Base-by-base conservation (phyloP, 2,888 invertebrate genomes). In the Drosophila mercatorum region DNA sequence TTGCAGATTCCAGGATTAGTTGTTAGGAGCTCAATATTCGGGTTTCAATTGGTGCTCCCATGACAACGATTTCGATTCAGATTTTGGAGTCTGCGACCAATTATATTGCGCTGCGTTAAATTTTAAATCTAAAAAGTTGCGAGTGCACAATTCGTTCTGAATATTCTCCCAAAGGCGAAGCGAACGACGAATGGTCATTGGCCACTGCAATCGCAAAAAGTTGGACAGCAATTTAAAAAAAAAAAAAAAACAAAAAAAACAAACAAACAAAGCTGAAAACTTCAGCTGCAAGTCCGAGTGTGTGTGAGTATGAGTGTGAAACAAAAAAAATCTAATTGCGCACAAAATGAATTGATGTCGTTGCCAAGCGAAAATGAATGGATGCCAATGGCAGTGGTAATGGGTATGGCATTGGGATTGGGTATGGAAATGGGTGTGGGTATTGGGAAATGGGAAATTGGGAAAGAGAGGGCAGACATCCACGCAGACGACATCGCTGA, bases 321-420 rank as follows among this genome's bases (percentile, higher is more conserved):
- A 75, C 59, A 83, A 83, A 72, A 84, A 85, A 79, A 85, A 83
- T 83, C 83, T 85, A 86, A 89, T 86, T 86, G 86, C 79, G 70
- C 72, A 79, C 88, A 83, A 86, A 86, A 85, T 89, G 83, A 86
- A 89, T 88, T 89, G 86, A 89, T 88, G 86, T 84, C 88, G 89
- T 89, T 89, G 86, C 86, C 86, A 89, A 86, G 86, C 78, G 72
- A 75, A 85, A 80, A 88, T 80, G 80, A 89, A 81, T 78, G 78
- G 73, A 68, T 77, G 72, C 52, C 68, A 65, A 41, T 44, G 47
- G 62, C 62, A 26, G 22, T 61, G 44, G 44, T 22, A 41, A 34
- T 52, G n/a, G 49, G n/a, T 2, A 47, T 28, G 47, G 14, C 4
- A 4, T n/a, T 47, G 47, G 47, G 0, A 14, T n/a, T 47, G 53